These are phyloP conservation scores for Lucilia cuprina DNA, from an alignment of 1,140 invertebrate genomes.

Conservation along the genomic window DNA sequence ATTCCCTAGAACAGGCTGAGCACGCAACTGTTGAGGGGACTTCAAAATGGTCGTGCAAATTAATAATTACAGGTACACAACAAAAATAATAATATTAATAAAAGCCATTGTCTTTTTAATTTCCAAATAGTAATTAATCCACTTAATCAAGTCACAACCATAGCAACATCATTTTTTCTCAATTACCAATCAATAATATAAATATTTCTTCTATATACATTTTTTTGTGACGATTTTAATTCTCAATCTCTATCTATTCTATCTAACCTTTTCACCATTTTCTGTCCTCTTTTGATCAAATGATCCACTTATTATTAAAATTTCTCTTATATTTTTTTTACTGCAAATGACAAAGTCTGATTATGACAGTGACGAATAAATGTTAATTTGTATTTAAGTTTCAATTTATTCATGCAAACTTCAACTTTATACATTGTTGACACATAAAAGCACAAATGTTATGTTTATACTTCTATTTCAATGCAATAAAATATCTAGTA, in stretches of 20 bases:
- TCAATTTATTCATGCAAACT: no score
- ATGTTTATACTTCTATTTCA: no score
- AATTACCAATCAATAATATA: neutral
- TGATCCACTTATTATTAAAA: no score
- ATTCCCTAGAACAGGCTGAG: slow-evolving; percentile 97
- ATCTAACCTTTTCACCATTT: neutral
- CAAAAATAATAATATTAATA: neutral
- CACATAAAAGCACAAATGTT: no score
- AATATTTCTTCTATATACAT: neutral
- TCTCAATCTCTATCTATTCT: neutral
- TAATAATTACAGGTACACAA: slow-evolving; percentile 92
- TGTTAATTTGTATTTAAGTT: no score
- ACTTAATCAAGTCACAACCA: neutral
- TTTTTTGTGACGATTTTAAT: neutral
- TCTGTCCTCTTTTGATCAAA: neutral
- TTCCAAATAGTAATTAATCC: neutral
- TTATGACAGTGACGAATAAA: no score
- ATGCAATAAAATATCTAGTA: no score
- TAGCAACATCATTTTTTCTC: neutral
- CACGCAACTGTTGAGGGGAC: slow-evolving; percentile 98
- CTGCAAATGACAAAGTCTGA: no score
- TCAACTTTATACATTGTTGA: no score
- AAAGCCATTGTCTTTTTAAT: neutral
- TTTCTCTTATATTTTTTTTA: no score
- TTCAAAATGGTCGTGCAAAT: slow-evolving; percentile 99